Evolutionary conservation across 2,888 invertebrate species (phyloP), one percentile per base, ranked within the genome.

Genomic region (Pollenia labialis): DNA sequence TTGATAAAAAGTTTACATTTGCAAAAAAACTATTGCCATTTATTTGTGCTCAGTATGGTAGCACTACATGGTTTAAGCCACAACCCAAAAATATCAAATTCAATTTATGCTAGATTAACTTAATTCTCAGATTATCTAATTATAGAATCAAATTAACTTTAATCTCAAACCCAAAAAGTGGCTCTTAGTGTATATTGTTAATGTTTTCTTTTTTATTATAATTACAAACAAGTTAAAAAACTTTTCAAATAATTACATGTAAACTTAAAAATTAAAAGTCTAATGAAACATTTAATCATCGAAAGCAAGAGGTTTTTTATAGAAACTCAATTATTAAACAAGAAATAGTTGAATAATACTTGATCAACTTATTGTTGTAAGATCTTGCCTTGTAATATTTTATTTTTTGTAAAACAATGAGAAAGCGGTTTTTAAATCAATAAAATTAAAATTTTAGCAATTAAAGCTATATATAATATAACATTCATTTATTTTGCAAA

Each of bases 371-470:
- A 18, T 82, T 82, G 82, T 82, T 83, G 75, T 81, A 81, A 44
- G 76, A 81, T 83, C 83, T 86, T 83, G 86, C 86, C 86, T 86
- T 86, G 58, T 71, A 86, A 77, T 75, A 54, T 75, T 68, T 74
- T 81, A 18, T 64, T 44, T 71, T 71, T 44, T 16, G 44, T 62
- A 71, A 62, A 71, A 71, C 71, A 80, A 71, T 60, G 18, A 46
- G 68, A 0, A 44, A 71, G 32, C 54, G 46, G 52, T 77, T 72
- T 82, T 82, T 69, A 56, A 69, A 79, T 64, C 75, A 80, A 42
- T 50, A 68, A 54, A 32, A 79, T 75, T 75, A 64, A 16, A 50
- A 72, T 80, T 86, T 83, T 76, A 83, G 69, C 46, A 80, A 40
- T 32, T 75, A 32, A 48, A 69, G 18, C 9, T 16, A 52, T 46